These are phyloP conservation scores for Centroberyx gerrardi DNA, from an alignment of 2,797 vertebrate genomes.

Conservation along the genomic window DNA sequence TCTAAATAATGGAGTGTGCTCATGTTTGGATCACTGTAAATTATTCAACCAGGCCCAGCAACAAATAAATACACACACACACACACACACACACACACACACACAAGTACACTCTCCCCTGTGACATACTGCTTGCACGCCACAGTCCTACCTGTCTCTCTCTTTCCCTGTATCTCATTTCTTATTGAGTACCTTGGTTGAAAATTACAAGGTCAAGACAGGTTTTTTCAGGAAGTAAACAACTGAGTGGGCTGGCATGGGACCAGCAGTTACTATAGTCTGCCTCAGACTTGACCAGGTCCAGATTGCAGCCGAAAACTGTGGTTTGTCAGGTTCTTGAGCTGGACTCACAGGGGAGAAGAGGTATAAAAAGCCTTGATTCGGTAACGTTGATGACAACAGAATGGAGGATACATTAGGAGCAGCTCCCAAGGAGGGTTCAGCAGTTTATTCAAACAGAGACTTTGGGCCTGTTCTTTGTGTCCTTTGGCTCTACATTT, in stretches of 20 bases:
- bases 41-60: slow-evolving; percentile 63
- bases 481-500: slow-evolving; percentile 15
- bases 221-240: slow-evolving; percentile 48
- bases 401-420: slow-evolving; percentile 16
- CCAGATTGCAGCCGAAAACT: slow-evolving; percentile 14
- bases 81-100: slow-evolving; percentile 18
- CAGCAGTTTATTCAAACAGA: slow-evolving; percentile 10
- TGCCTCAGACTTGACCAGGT: slow-evolving; percentile 37
- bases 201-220: slow-evolving; percentile 57
- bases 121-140: slow-evolving; percentile 24
- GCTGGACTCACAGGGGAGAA: neutral
- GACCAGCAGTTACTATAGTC: slow-evolving; percentile 39
- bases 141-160: slow-evolving; percentile 40
- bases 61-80: slow-evolving; percentile 18
- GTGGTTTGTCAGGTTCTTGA: slow-evolving; percentile 2
- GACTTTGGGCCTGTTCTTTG: slow-evolving; percentile 14
- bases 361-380: slow-evolving; percentile 40
- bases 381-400: slow-evolving; percentile 36
- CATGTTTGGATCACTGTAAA: slow-evolving; percentile 74
- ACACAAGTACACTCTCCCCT: slow-evolving; percentile 28
- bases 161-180: slow-evolving; percentile 52
- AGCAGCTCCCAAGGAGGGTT: slow-evolving; percentile 12
- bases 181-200: slow-evolving; percentile 63
- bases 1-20: slow-evolving; percentile 78
- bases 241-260: slow-evolving; percentile 30